These are phyloP conservation scores for Acleris literana DNA, from an alignment of 2,888 invertebrate genomes.

Conservation along the genomic window DNA sequence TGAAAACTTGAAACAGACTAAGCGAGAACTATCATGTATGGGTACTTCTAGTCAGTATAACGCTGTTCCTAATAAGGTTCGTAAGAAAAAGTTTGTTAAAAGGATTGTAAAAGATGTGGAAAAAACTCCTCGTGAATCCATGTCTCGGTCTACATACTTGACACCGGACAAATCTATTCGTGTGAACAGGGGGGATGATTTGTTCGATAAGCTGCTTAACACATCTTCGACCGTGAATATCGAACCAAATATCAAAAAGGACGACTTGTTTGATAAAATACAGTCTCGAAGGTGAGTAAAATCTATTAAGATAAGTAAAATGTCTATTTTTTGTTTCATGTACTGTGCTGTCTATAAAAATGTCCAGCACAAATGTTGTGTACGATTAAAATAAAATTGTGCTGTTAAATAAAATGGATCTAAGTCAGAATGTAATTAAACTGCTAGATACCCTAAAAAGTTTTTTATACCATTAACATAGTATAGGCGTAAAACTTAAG, in stretches of 20 bases:
- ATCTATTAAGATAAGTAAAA: too few relatives aligned
- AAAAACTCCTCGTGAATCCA: conserved; percentile 46
- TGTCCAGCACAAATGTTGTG: too few relatives aligned
- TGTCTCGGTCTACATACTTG: conserved; percentile 56
- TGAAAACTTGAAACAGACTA: conserved; percentile 75
- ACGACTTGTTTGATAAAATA: conserved; percentile 42
- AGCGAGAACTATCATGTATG: conserved; percentile 66
- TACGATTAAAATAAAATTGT: too few relatives aligned
- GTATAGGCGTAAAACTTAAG: too few relatives aligned
- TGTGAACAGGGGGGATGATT: conserved; percentile 69
- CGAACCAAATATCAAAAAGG: conserved; percentile 37
- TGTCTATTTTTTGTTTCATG: too few relatives aligned
- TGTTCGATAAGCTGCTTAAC: conserved; percentile 70
- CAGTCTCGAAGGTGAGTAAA: conserved; percentile 50
- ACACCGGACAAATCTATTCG: conserved; percentile 75
- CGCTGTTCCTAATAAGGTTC: conserved; percentile 59
- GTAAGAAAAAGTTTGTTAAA: conserved; percentile 74
- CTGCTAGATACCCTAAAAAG: too few relatives aligned
- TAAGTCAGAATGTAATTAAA: too few relatives aligned
- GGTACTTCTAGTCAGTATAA: conserved; percentile 54
- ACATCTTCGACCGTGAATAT: conserved; percentile 49
- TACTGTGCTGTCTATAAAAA: too few relatives aligned
- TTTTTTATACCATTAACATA: too few relatives aligned
- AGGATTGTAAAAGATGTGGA: conserved; percentile 63
- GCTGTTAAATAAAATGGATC: too few relatives aligned